Conservation (phyloP, 2,797 vertebrate genomes). For the Diplodus puntazzo region DNA sequence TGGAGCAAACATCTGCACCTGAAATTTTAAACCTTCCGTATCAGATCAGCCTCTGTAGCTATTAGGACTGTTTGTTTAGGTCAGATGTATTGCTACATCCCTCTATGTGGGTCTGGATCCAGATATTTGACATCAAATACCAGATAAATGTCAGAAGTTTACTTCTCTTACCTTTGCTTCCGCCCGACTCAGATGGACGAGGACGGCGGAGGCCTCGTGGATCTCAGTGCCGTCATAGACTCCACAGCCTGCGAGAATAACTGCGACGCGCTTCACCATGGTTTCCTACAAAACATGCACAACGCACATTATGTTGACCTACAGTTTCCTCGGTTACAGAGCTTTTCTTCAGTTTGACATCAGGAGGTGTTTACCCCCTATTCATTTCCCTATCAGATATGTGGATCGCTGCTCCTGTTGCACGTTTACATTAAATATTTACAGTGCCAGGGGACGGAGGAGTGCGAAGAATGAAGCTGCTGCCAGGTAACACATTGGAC, state of each 20-base stretch:
- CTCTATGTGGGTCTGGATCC: neutral
- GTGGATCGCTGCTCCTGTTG: neutral
- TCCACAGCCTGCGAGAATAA: conserved; percentile 91
- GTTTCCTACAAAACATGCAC: conserved; percentile 57
- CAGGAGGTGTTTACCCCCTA: neutral
- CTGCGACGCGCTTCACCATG: conserved; percentile 89
- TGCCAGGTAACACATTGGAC: conserved; percentile 33
- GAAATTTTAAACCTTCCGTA: neutral
- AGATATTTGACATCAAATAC: neutral
- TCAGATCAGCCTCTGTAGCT: neutral
- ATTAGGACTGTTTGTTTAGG: too few relatives aligned
- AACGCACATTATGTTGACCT: neutral
- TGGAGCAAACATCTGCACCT: conserved; percentile 90
- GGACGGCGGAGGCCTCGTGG: conserved; percentile 89
- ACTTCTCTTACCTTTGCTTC: conserved; percentile 85
- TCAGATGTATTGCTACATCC: neutral
- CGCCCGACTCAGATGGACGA: conserved; percentile 91
- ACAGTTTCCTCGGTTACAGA: neutral
- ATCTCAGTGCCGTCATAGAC: conserved; percentile 91
- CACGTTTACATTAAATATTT: conserved; percentile 39
- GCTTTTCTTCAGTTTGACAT: neutral
- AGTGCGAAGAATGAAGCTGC: conserved; percentile 2
- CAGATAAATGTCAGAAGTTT: neutral
- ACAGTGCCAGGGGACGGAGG: conserved; percentile 30
- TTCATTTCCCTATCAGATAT: neutral